Percentiles rank a stretch among this genome's conserved stretches.
Conservation (phyloP, 2,797 vertebrate genomes). For the Rhincodon typus region DNA sequence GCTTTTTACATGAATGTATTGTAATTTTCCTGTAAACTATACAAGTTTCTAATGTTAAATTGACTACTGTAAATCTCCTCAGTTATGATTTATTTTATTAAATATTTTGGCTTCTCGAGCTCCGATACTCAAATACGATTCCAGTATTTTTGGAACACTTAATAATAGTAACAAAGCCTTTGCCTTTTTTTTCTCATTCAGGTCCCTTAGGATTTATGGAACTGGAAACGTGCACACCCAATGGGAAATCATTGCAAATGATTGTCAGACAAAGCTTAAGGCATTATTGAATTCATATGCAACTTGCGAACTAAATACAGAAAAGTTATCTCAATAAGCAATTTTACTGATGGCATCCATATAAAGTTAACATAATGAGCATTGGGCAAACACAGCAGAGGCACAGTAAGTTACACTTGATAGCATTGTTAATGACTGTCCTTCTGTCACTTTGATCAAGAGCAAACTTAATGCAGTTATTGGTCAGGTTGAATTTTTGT, state of each 20-base stretch:
- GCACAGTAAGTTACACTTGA: neutral
- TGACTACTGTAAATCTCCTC: neutral
- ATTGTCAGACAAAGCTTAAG: constrained; percentile 1
- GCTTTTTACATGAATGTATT: neutral
- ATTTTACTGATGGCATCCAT: neutral
- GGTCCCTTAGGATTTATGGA: neutral
- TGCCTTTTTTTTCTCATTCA: neutral
- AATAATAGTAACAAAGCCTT: neutral
- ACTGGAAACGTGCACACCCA: neutral
- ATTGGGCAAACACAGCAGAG: neutral
- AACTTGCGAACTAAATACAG: neutral
- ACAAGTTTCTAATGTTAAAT: neutral
- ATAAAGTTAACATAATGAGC: neutral
- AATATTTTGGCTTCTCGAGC: neutral
- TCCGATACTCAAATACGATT: neutral
- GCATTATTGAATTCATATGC: neutral
- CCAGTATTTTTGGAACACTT: neutral
- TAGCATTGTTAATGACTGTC: no score
- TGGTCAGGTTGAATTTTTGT: no score
- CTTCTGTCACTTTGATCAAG: no score
- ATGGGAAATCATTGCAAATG: constrained; percentile 11
- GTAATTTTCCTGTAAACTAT: neutral
- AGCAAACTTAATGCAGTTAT: no score
- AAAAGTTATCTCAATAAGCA: neutral
- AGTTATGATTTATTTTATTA: neutral